Percentiles rank a stretch among this genome's conserved stretches.
Evolutionary conservation across 2,888 invertebrate genomes (phyloP).

Genomic region (Amblyjoppa proteus): DNA sequence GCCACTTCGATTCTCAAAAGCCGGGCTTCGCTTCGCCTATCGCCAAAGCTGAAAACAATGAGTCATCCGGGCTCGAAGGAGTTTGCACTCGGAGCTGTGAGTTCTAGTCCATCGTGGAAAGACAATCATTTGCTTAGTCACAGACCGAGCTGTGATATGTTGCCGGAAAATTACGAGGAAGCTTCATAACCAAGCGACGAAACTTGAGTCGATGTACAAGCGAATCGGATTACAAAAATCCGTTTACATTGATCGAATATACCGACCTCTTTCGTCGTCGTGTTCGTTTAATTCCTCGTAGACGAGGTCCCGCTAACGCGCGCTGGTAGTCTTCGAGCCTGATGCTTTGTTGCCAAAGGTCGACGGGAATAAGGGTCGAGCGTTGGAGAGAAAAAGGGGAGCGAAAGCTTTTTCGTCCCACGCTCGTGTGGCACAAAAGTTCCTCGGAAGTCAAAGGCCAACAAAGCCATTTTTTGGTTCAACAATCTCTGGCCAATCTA

Average conservation of each 20-base stretch:
- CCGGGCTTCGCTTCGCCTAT: slow-evolving; percentile 12
- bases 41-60: slow-evolving; percentile 5
- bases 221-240: not conserved
- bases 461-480: not conserved
- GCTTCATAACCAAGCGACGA: not conserved
- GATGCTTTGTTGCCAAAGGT: not conserved
- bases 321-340: not conserved
- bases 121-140: not conserved
- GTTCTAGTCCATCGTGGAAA: not conserved
- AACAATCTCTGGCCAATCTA: not conserved
- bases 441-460: not conserved
- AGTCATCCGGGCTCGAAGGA: not conserved
- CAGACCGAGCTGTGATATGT: not conserved
- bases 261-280: not conserved
- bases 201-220: not conserved
- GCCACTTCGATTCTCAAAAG: slow-evolving; percentile 48
- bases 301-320: not conserved
- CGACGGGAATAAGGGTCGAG: not conserved
- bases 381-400: not conserved
- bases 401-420: not conserved
- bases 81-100: not conserved
- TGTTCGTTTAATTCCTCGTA: not conserved
- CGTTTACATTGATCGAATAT: not conserved
- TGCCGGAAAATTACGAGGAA: not conserved
- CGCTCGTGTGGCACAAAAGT: not conserved